These are phyloP conservation scores for Cremastobaeus sp. DNA, from an alignment of 2,888 invertebrate species.

Conservation along the genomic window DNA sequence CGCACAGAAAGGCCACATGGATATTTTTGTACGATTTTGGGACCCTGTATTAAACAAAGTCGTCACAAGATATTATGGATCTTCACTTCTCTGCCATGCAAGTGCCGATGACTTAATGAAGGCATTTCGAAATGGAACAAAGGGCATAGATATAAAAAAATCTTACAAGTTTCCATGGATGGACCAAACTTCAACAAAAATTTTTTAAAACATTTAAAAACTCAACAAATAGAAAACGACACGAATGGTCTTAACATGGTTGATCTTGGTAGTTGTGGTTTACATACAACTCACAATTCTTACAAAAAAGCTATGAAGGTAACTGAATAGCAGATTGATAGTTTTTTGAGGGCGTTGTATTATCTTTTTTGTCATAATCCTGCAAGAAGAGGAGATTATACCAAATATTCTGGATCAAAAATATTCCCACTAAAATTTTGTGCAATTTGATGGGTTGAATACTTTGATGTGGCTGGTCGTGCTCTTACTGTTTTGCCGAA, in stretches of 20 bases:
- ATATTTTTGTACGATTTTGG: conserved; percentile 65
- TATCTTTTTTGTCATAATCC: conserved; percentile 67
- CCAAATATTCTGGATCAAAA: conserved; percentile 37
- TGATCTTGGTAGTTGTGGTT: conserved; percentile 67
- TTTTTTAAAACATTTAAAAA: conserved; percentile 33
- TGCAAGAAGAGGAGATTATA: conserved; percentile 12
- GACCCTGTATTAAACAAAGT: conserved; percentile 57
- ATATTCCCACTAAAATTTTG: conserved; percentile 62
- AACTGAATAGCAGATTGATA: conserved; percentile 60
- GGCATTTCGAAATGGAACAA: conserved; percentile 40
- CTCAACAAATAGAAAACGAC: not conserved
- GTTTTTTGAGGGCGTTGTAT: conserved; percentile 64
- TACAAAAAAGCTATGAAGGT: conserved; percentile 64
- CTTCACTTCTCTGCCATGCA: conserved; percentile 57
- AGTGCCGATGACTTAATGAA: conserved; percentile 62
- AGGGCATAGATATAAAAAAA: conserved; percentile 37
- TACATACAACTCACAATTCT: conserved; percentile 67
- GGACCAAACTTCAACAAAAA: conserved; percentile 60
- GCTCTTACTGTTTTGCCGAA: conserved; percentile 55
- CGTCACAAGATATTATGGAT: conserved; percentile 63
- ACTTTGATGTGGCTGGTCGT: conserved; percentile 54
- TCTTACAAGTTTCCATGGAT: conserved; percentile 62
- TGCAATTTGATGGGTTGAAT: conserved; percentile 63
- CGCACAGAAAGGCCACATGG: conserved; percentile 64
- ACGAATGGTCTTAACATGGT: conserved; percentile 26